Percentiles rank a stretch among this genome's conserved stretches.
Conservation (phyloP, 2,797 vertebrate genomes). For the Crenuchus spilurus region DNA sequence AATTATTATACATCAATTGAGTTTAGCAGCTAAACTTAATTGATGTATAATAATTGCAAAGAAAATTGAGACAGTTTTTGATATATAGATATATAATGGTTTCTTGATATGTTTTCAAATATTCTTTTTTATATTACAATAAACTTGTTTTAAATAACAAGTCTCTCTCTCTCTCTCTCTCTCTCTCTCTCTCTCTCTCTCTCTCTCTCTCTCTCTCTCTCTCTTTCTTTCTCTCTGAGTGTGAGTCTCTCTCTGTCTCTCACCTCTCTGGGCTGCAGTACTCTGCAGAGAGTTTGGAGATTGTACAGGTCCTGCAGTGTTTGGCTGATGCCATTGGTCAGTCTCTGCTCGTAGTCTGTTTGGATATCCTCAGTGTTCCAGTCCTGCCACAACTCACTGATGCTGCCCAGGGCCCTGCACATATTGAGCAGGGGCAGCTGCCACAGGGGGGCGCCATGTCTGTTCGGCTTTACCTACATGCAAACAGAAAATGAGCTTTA, state of each 20-base stretch:
- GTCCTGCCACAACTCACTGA: slow-evolving; percentile 72
- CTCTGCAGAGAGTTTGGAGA: slow-evolving; percentile 86
- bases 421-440: slow-evolving; percentile 85
- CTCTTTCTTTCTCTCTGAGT: neutral
- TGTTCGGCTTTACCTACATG: slow-evolving; percentile 76
- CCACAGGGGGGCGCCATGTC: slow-evolving; percentile 87
- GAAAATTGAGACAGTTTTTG: too few species aligned
- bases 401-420: slow-evolving; percentile 81
- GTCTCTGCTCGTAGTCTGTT: slow-evolving; percentile 70
- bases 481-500: neutral
- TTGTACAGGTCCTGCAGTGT: slow-evolving; percentile 84
- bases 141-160: too few species aligned
- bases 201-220: neutral
- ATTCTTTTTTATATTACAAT: too few species aligned
- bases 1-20: too few species aligned
- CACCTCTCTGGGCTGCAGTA: slow-evolving; percentile 88
- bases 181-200: neutral
- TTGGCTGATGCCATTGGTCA: slow-evolving; percentile 69
- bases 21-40: too few species aligned
- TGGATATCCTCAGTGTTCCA: slow-evolving; percentile 73
- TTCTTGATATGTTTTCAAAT: too few species aligned
- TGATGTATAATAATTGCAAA: too few species aligned
- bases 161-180: too few species aligned
- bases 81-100: too few species aligned
- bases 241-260: slow-evolving; percentile 60